phyloP scores from a whole-genome alignment of 2,113 vertebrate species.

The Clarias gariepinus region DNA sequence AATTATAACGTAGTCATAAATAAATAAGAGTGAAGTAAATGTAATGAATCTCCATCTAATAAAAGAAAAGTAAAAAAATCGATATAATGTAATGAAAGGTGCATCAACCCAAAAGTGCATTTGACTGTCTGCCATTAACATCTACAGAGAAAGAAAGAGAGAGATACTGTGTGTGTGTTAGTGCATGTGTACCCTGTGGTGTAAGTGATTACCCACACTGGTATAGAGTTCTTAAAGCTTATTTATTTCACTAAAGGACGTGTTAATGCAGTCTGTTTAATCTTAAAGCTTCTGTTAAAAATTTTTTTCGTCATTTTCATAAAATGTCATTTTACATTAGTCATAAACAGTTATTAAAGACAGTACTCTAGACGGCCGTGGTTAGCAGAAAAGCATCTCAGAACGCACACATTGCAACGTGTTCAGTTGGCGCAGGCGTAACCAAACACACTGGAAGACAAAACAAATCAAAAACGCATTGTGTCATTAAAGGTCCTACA shows the following conservation, averaged over 20 bases:
- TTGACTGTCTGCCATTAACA: neutral
- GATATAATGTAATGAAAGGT: neutral
- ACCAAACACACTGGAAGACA: neutral
- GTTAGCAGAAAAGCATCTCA: neutral
- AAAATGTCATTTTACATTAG: neutral
- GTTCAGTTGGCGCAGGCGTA: neutral
- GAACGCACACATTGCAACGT: neutral
- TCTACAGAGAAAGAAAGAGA: neutral
- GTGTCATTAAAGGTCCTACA: too few species aligned
- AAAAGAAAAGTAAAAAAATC: neutral
- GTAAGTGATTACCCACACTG: neutral
- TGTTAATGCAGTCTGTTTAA: neutral
- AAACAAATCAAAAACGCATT: neutral
- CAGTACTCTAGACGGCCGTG: neutral
- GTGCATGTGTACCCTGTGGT: neutral
- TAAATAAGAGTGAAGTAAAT: neutral
- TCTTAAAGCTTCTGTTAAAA: neutral
- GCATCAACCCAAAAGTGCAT: neutral
- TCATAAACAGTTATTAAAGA: neutral
- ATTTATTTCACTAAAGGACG: neutral
- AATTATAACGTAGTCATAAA: neutral
- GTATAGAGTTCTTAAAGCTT: neutral
- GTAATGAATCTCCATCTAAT: conserved; percentile 16
- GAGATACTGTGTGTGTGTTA: neutral
- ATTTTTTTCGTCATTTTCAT: neutral